Evolutionary conservation across 2,113 vertebrate genomes (phyloP), one percentile per base, ranked within the genome.

Genomic region (Entelurus aequoreus): DNA sequence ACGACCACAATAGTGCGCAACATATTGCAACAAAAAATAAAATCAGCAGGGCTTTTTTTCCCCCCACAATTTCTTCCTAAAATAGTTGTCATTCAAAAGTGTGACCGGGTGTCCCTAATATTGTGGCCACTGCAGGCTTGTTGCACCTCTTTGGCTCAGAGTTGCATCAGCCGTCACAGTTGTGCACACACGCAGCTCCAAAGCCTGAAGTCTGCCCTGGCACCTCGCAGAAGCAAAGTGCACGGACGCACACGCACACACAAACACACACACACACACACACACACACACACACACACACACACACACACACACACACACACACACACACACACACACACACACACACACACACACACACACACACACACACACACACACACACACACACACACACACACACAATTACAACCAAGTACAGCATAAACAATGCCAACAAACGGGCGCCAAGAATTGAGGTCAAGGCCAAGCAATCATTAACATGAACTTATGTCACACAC

Each of bases 101-200:
- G 14, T 8, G 53, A 5, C 35, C 53, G 38, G 9, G 54, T 56
- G 54, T 56, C 54, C 54, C 54, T 16, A 38, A 40, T 56, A n/a
- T 56, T 40, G 37, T 12, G 54, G 9, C 54, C 37, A 21, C 55
- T 66, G 65, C 75, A 69, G 63, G 52, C 57, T 65, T n/a, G 68
- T 88, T 86, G 79, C 86, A 78, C 60, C 63, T 57, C 15, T 69
- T 79, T 82, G 76, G 72, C 76, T 86, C 80, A 80, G 66, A 42
- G 55, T 87, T 88, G 75, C 88, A 88, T 88, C 86, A 87, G 72
- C 70, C 71, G 11, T 46, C 42, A 56, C 37, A 57, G 35, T 44
- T 52, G 65, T 53, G 54, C 62, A 72, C 63, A 65, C 48, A 62
- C 63, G 71, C 65, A 70, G 60, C 66, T 64, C 55, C 28, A 5